Evolutionary conservation across 2,888 invertebrate species (phyloP).

Genomic region (Meandrusa payeni): DNA sequence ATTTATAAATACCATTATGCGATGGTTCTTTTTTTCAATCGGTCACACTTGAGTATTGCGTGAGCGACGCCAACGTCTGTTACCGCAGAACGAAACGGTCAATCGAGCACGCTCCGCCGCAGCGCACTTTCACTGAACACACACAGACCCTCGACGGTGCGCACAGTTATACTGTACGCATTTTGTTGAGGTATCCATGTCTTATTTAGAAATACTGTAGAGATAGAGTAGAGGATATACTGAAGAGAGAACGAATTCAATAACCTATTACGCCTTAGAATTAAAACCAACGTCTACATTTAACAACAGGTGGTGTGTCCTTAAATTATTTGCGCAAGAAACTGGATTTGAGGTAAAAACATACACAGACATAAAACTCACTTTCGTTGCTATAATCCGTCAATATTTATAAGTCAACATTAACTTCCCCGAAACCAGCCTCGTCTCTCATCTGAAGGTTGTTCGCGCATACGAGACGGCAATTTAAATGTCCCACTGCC

Average conservation of each 20-base stretch:
- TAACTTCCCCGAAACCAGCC: constrained; percentile 6
- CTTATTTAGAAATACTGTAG: too few species aligned
- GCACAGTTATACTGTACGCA: too few species aligned
- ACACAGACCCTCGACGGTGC: too few species aligned
- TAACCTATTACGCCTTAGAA: too few species aligned
- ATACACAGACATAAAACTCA: constrained; percentile 4
- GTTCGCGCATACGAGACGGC: neutral
- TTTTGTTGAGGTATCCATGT: too few species aligned
- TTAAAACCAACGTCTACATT: too few species aligned
- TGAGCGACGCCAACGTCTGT: neutral
- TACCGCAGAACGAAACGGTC: neutral
- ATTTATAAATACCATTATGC: too few species aligned
- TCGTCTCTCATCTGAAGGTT: constrained; percentile 11
- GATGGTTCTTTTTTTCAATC: too few species aligned
- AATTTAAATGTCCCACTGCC: constrained; percentile 9
- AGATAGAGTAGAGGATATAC: too few species aligned
- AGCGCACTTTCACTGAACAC: constrained; percentile 16
- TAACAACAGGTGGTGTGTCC: too few species aligned
- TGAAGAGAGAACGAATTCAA: too few species aligned
- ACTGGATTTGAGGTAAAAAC: neutral
- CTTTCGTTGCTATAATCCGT: constrained; percentile 3
- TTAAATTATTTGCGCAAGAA: neutral
- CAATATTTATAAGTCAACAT: constrained; percentile 8
- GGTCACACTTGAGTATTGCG: constrained; percentile 6
- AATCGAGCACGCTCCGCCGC: constrained; percentile 14